Evolutionary conservation across 2,888 invertebrate genomes (phyloP).

Genomic region (Pyrrhosoma nymphula): DNA sequence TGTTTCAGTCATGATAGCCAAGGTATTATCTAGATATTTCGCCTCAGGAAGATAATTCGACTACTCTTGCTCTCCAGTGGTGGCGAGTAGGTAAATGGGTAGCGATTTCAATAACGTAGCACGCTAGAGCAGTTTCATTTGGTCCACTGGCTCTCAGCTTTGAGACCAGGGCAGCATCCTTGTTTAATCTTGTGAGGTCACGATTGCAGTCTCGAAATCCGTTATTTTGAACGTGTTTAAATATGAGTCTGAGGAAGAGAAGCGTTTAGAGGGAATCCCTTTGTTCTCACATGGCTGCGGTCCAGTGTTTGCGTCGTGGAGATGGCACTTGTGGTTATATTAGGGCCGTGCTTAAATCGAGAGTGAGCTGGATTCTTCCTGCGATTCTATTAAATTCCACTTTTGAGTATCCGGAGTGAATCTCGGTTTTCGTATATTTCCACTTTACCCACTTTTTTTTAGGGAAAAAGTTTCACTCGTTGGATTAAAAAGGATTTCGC

Average conservation of each 20-base stretch:
- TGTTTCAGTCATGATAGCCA: neutral
- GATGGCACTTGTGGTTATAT: neutral
- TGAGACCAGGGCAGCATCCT: neutral
- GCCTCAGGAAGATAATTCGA: neutral
- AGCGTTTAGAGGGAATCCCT: neutral
- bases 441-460: neutral
- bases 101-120: neutral
- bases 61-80: neutral
- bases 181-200: neutral
- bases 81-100: neutral
- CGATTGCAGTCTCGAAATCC: neutral
- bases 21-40: neutral
- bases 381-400: conserved; percentile 27
- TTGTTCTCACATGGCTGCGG: neutral
- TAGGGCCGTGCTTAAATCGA: neutral
- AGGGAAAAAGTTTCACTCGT: neutral
- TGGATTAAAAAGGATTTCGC: conserved; percentile 5
- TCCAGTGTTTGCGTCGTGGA: neutral
- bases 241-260: neutral
- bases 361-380: neutral
- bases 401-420: neutral
- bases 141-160: neutral
- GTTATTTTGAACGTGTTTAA: neutral
- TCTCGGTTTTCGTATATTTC: neutral
- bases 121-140: neutral